phyloP scores from a whole-genome alignment of 2,888 invertebrate genomes.

The Caenorhabditis angaria region DNA sequence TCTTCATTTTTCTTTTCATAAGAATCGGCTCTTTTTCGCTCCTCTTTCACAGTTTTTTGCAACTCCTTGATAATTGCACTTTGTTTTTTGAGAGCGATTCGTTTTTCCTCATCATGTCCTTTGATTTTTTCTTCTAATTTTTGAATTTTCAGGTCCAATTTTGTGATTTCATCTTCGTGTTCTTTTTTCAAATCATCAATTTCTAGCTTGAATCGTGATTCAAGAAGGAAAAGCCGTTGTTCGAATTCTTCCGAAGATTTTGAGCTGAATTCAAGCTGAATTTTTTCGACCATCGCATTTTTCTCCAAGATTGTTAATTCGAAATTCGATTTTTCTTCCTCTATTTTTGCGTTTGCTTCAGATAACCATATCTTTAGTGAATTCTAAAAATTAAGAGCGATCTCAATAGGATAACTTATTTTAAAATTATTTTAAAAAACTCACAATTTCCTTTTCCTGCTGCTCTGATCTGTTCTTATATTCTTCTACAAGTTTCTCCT shows the following conservation, averaged over 20 bases:
- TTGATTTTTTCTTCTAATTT: slow-evolving; percentile 29
- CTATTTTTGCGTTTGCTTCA: neutral
- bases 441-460: neutral
- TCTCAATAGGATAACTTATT: no score
- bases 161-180: slow-evolving; percentile 25
- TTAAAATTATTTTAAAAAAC: neutral
- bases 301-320: neutral
- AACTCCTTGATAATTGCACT: slow-evolving; percentile 49
- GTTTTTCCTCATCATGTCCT: slow-evolving; percentile 34
- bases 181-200: slow-evolving; percentile 32
- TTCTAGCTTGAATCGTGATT: slow-evolving; percentile 39
- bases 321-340: slow-evolving; percentile 2
- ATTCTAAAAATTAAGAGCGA: neutral
- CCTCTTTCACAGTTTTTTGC: slow-evolving; percentile 52
- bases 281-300: neutral
- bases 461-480: neutral
- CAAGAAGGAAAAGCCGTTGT: slow-evolving; percentile 29
- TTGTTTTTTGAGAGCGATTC: slow-evolving; percentile 51
- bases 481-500: neutral
- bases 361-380: neutral
- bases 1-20: slow-evolving; percentile 52
- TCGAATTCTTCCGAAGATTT: slow-evolving; percentile 21
- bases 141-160: slow-evolving; percentile 6
- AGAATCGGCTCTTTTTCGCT: slow-evolving; percentile 49
- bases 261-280: neutral